Evolutionary conservation across 2,797 vertebrate species (phyloP).

Genomic region (Coendou prehensilis): DNA sequence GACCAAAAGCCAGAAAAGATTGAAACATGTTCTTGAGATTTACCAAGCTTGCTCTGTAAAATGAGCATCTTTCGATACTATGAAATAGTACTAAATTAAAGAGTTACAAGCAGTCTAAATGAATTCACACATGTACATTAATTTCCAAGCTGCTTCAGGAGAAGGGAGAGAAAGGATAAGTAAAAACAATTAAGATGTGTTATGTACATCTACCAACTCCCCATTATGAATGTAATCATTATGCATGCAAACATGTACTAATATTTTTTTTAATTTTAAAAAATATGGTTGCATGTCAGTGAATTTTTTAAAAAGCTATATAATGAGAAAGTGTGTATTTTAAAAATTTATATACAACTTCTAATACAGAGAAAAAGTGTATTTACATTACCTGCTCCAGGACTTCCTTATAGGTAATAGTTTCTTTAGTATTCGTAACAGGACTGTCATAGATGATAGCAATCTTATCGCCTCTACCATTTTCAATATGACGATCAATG

Average conservation of each 20-base stretch:
- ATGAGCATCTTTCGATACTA: background rate
- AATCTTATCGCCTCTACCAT: constrained; percentile 92
- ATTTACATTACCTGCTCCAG: constrained; percentile 92
- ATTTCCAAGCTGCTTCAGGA: background rate
- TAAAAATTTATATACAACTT: background rate
- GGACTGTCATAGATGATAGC: constrained; percentile 98
- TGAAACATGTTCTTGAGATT: background rate
- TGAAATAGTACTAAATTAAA: background rate
- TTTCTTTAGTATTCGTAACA: constrained; percentile 94
- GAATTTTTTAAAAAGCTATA: background rate
- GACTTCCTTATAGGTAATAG: constrained; percentile 94
- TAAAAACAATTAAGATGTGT: background rate
- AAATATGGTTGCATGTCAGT: background rate
- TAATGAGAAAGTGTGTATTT: background rate
- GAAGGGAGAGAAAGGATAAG: background rate
- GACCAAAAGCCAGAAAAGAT: background rate
- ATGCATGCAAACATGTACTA: background rate
- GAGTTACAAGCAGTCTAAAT: background rate
- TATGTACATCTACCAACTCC: background rate
- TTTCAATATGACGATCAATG: constrained; percentile 95
- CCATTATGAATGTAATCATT: background rate
- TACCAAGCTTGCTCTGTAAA: background rate
- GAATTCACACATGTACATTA: background rate
- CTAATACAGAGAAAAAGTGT: background rate
- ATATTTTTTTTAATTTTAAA: background rate